Evolutionary conservation across 2,888 invertebrate genomes (phyloP), one percentile per base, ranked within the genome.

Genomic region (Cenopis cana): DNA sequence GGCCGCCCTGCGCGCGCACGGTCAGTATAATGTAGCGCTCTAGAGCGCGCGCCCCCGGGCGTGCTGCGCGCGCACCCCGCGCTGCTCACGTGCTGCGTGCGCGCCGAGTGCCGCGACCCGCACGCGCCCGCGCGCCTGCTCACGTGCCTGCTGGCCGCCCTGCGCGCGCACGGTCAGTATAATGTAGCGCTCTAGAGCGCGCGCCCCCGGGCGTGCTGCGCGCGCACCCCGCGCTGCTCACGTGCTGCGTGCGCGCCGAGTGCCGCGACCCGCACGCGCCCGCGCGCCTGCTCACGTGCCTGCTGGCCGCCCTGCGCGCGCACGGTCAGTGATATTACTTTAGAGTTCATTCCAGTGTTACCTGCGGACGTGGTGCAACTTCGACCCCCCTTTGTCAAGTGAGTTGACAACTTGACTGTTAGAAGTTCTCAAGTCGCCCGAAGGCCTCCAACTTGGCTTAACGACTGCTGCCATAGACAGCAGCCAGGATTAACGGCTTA

Each of bases 11-110:
- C 54, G 12, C 5, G 64, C 59, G 0, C 64, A 64, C 38, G 52
- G 56, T 46, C 10, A 36, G 36, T 36, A n/a, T n/a, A n/a, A 36
- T 10, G 2, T 0, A 0, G 97, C 98, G 33, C 92, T 98, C 29
- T 5, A 2, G 29, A 2, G 29, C 93, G 98, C 78, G 97, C 98
- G 0, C 96, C 97, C 85, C 98, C 3, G 5, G 29, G 98, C 94
- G 17, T 54, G 56, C 72, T 20, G 49, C 55, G 55, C 67, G 50
- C 72, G 41, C 61, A 36, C 59, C 54, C 38, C 38, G 49, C 64
- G 59, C 65, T 67, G 38, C 56, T 64, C 56, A 61, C 49, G 97
- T 98, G 33, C 92, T 98, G 29, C 93, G 98, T 78, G 97, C 98
- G 0, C 96, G 97, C 85, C 98, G 98, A 94, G 17, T 54, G 56